Percentiles rank a stretch among this genome's conserved stretches.
These are phyloP conservation scores for Megathymus violae DNA, from an alignment of 1,140 invertebrate species.

Conservation along the genomic window DNA sequence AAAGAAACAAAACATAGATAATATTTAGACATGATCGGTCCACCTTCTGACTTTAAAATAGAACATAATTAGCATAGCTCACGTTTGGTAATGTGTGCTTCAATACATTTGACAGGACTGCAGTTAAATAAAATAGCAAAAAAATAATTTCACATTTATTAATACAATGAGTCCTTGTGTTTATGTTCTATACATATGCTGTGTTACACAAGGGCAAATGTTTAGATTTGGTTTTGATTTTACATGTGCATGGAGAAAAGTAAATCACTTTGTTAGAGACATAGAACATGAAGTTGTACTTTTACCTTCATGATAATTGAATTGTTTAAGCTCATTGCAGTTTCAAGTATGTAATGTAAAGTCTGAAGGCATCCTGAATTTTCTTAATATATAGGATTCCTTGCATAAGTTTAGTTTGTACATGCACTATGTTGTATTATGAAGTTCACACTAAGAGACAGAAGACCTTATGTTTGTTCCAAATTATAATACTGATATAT, in stretches of 20 bases:
- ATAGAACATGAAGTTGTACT: slow-evolving; percentile 8
- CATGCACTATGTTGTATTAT: neutral
- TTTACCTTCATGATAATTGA: neutral
- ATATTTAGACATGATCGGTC: slow-evolving; percentile 11
- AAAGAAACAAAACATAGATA: slow-evolving; percentile 5
- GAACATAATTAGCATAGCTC: neutral
- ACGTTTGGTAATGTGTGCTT: neutral
- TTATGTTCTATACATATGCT: neutral
- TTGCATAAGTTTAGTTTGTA: neutral
- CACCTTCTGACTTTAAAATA: slow-evolving; percentile 43
- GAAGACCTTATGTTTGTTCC: neutral
- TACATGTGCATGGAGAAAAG: neutral
- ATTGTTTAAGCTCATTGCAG: neutral
- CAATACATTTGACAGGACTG: neutral
- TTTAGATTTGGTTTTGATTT: neutral
- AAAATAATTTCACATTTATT: slow-evolving; percentile 37
- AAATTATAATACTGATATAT: slow-evolving; percentile 13
- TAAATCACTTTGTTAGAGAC: neutral
- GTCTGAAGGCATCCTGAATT: neutral
- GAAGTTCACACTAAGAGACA: no score
- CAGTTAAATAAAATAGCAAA: slow-evolving; percentile 43
- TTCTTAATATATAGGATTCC: neutral
- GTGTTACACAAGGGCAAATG: neutral
- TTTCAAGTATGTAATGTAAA: neutral
- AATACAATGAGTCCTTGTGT: slow-evolving; percentile 35